Percentiles rank a stretch among this genome's conserved stretches.
phyloP scores from a whole-genome alignment of 2,797 vertebrate species.

The Cynopterus sphinx region DNA sequence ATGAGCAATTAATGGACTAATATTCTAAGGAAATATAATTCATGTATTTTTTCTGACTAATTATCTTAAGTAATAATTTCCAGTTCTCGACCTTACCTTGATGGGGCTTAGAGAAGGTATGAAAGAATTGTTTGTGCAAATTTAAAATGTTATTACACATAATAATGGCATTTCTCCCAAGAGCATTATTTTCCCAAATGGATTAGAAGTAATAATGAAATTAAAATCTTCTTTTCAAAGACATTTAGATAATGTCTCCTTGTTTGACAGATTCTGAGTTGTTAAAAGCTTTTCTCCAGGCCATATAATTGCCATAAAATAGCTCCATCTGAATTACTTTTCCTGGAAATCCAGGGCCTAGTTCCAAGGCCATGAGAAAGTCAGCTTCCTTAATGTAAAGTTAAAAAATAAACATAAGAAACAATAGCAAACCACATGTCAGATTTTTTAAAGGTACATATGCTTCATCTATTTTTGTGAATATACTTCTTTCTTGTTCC shows the following conservation, averaged over 20 bases:
- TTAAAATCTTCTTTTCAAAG: conserved; percentile 58
- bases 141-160: neutral
- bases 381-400: neutral
- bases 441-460: neutral
- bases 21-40: conserved; percentile 1
- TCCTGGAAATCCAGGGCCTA: conserved; percentile 41
- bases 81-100: neutral
- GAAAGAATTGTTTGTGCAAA: neutral
- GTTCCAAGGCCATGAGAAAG: conserved; percentile 18
- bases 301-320: conserved; percentile 47
- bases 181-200: conserved; percentile 38
- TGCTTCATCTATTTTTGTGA: neutral
- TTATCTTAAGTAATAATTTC: conserved; percentile 7
- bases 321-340: conserved; percentile 43
- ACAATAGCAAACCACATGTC: neutral
- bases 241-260: conserved; percentile 45
- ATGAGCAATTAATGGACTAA: neutral
- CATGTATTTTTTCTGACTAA: neutral
- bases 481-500: neutral
- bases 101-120: neutral
- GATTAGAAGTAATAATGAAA: conserved; percentile 50
- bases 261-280: conserved; percentile 49
- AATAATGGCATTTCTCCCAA: neutral
- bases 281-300: conserved; percentile 60
- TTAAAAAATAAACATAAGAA: conserved; percentile 40